Evolutionary conservation across 2,797 vertebrate species (phyloP).

Genomic region (Centropyge bicolor): DNA sequence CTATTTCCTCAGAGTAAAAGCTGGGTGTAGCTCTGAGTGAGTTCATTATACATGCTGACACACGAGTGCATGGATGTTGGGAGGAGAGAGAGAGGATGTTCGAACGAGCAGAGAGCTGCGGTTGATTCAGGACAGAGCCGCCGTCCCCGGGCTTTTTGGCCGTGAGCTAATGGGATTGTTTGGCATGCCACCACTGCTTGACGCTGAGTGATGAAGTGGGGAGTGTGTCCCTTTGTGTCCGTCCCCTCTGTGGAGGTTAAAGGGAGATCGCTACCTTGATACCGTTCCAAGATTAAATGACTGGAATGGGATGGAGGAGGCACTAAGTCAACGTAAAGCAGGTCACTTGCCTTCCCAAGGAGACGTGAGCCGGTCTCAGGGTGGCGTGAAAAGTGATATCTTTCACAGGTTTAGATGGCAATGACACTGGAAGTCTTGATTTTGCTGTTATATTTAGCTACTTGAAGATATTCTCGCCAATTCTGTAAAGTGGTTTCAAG

Average conservation of each 20-base stretch:
- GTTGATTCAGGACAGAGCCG: constrained; percentile 63
- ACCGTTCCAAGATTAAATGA: constrained; percentile 84
- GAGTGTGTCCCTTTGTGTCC: constrained; percentile 71
- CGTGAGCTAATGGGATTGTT: constrained; percentile 82
- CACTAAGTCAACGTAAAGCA: constrained; percentile 54
- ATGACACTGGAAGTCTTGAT: constrained; percentile 37
- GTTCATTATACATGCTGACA: constrained; percentile 80
- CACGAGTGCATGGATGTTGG: constrained; percentile 71
- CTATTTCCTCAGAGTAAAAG: constrained; percentile 77
- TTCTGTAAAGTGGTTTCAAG: constrained; percentile 1
- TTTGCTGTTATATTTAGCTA: constrained; percentile 53
- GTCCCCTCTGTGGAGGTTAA: constrained; percentile 79
- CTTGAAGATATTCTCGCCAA: constrained; percentile 19
- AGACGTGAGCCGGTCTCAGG: constrained; percentile 54
- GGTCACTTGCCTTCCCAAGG: constrained; percentile 69
- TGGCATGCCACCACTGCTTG: constrained; percentile 74
- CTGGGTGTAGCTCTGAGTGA: constrained; percentile 65
- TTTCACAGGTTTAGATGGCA: constrained; percentile 40
- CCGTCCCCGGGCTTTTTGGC: constrained; percentile 53
- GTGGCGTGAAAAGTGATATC: constrained; percentile 53
- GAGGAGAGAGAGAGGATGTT: constrained; percentile 63
- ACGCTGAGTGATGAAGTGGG: constrained; percentile 81
- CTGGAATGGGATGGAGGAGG: constrained; percentile 66
- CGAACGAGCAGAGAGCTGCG: constrained; percentile 60
- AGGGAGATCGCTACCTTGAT: constrained; percentile 80